Evolutionary conservation across 2,113 vertebrate genomes (phyloP).

Genomic region (Triplophysa tibetana): DNA sequence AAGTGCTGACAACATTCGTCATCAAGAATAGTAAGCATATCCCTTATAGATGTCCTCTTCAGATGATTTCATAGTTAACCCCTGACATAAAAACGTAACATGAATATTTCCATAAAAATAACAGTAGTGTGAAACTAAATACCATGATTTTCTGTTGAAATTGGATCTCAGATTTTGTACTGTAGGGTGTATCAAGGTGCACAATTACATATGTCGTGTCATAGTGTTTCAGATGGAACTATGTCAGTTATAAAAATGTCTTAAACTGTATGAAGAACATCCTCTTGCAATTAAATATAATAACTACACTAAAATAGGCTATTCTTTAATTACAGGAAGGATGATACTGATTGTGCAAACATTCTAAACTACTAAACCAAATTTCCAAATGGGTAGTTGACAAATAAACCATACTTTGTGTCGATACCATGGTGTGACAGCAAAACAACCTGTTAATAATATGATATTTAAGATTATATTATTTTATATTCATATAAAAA

Average conservation of each 20-base stretch:
- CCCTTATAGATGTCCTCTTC: neutral
- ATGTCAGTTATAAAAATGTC: conserved; percentile 16
- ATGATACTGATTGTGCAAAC: neutral
- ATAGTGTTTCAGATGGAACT: conserved; percentile 6
- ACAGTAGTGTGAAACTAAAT: neutral
- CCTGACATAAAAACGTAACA: neutral
- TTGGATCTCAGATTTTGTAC: neutral
- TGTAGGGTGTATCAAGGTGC: neutral
- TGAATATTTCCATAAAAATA: neutral
- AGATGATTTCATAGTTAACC: neutral
- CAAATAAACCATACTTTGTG: no score
- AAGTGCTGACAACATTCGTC: conserved; percentile 4
- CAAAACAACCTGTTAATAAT: no score
- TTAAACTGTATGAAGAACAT: neutral
- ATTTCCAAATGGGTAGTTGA: no score
- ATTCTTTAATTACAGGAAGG: neutral
- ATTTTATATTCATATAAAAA: no score
- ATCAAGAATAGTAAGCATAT: neutral
- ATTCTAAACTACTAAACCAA: neutral
- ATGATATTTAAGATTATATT: no score
- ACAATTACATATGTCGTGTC: neutral
- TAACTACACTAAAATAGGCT: neutral
- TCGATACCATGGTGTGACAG: no score
- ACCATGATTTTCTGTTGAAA: neutral
- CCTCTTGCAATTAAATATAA: neutral